These are phyloP conservation scores for Pao palembangensis DNA, from an alignment of 2,113 vertebrate genomes.

Conservation along the genomic window DNA sequence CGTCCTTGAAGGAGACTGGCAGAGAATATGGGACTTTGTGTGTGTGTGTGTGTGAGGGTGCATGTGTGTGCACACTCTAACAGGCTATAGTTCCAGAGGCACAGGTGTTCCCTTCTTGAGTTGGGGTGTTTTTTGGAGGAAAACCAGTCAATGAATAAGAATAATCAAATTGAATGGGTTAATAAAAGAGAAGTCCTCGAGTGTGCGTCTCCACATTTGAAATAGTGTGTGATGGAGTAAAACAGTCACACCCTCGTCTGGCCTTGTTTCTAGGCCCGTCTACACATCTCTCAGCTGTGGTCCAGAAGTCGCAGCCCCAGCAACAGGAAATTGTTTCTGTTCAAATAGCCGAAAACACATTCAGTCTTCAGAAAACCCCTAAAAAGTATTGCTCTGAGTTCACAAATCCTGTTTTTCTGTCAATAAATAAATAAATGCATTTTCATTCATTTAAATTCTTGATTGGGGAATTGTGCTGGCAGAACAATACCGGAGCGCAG, in stretches of 20 bases:
- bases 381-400: no score
- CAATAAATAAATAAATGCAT: no score
- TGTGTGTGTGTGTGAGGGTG: conserved; percentile 25
- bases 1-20: conserved; percentile 71
- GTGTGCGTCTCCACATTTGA: conserved; percentile 16
- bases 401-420: no score
- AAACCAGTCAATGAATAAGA: conserved; percentile 38
- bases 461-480: background rate
- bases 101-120: conserved; percentile 61
- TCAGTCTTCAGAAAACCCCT: no score
- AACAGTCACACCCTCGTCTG: conserved; percentile 62
- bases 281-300: conserved; percentile 1
- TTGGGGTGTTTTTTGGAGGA: conserved; percentile 35
- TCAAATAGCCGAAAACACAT: no score
- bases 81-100: conserved; percentile 52
- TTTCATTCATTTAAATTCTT: no score
- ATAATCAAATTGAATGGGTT: conserved; percentile 40
- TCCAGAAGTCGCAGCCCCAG: background rate
- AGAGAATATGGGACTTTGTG: conserved; percentile 56
- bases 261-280: background rate
- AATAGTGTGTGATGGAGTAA: conserved; percentile 34
- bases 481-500: conserved; percentile 5
- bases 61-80: conserved; percentile 35
- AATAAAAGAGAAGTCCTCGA: conserved; percentile 28
- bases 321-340: no score